These are phyloP conservation scores for Rhinoptilus africanus DNA, from an alignment of 2,113 vertebrate genomes.

Conservation along the genomic window DNA sequence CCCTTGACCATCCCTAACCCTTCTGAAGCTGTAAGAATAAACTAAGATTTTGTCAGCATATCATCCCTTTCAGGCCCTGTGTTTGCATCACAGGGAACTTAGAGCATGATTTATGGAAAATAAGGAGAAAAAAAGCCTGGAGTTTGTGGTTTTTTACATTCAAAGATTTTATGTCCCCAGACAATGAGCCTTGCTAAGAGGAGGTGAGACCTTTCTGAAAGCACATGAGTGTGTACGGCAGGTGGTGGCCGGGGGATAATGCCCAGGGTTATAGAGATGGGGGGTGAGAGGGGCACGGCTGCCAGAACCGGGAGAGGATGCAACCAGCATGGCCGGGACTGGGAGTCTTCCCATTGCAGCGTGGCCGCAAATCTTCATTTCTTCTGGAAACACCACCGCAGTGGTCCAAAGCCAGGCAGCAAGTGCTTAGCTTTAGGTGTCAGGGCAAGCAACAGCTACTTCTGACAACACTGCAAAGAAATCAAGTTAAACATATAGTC, in stretches of 20 bases:
- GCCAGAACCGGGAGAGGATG: background rate
- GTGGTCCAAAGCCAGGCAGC: background rate
- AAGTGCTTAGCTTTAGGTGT: background rate
- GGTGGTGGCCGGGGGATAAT: background rate
- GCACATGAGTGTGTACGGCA: accelerated
- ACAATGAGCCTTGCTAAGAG: background rate
- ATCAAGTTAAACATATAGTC: background rate
- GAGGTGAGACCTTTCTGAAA: background rate
- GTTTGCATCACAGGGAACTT: background rate
- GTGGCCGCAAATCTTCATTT: background rate
- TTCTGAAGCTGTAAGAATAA: background rate
- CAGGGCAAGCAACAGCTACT: background rate
- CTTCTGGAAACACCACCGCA: background rate
- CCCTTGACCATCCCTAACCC: background rate
- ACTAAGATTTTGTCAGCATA: background rate
- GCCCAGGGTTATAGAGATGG: background rate
- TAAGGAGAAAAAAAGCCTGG: background rate
- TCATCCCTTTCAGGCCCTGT: background rate
- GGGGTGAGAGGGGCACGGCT: background rate
- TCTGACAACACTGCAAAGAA: background rate
- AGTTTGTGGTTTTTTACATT: background rate
- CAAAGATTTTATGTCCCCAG: background rate
- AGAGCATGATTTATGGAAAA: background rate
- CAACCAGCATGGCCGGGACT: background rate
- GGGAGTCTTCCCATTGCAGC: background rate